A percentile compares a stretch with the other conserved stretches of the same genome.
These are phyloP conservation scores for Merodon equestris DNA, from an alignment of 2,888 invertebrate species.

Conservation along the genomic window DNA sequence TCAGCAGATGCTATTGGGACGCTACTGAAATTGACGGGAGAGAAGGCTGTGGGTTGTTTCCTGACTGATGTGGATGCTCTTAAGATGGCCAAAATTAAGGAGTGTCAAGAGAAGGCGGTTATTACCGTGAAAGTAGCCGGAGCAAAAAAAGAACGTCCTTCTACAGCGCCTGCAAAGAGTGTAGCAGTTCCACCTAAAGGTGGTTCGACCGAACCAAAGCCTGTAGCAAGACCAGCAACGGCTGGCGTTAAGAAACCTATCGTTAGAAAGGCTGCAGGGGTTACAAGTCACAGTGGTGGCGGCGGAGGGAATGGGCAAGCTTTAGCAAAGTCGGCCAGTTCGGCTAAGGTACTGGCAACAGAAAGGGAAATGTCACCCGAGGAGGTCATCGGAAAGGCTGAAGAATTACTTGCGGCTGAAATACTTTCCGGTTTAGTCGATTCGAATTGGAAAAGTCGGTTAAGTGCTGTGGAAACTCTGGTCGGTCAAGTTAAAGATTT, in stretches of 20 bases:
- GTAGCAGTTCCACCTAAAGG: constrained; percentile 74
- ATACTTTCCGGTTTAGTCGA: constrained; percentile 85
- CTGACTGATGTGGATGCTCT: constrained; percentile 92
- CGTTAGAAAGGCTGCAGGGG: constrained; percentile 70
- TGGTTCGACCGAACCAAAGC: constrained; percentile 74
- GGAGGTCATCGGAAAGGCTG: constrained; percentile 87
- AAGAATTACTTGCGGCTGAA: constrained; percentile 83
- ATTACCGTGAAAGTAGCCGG: constrained; percentile 86
- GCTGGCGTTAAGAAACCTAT: constrained; percentile 72
- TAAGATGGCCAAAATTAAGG: constrained; percentile 96
- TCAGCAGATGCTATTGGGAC: constrained; percentile 96
- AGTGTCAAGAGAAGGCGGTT: constrained; percentile 95
- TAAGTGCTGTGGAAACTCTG: constrained; percentile 87
- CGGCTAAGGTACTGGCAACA: constrained; percentile 77
- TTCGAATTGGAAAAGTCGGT: constrained; percentile 91
- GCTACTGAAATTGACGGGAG: constrained; percentile 94
- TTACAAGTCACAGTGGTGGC: too few relatives aligned
- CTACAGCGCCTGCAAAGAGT: constrained; percentile 76
- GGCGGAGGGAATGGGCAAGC: constrained; percentile 61
- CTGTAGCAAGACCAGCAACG: constrained; percentile 75
- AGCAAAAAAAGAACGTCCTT: constrained; percentile 81
- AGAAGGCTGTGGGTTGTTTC: constrained; percentile 92
- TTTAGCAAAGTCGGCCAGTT: constrained; percentile 74
- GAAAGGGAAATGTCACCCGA: constrained; percentile 87
- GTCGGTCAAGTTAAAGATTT: constrained; percentile 82